Conservation (phyloP, 2,113 vertebrate genomes). For the Nettapus auritus region DNA sequence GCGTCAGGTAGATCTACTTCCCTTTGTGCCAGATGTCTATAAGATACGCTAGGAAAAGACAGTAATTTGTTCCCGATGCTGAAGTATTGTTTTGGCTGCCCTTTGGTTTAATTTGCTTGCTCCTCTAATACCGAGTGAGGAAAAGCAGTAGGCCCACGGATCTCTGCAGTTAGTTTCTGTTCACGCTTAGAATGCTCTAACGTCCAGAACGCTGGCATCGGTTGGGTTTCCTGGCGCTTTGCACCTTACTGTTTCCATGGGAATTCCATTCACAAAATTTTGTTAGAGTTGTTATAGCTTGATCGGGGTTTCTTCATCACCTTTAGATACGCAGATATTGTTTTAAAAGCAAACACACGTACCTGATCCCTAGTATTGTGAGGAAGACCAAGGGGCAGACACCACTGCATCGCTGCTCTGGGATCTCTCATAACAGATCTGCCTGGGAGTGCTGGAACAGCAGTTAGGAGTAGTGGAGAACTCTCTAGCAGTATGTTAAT, state of each 20-base stretch:
- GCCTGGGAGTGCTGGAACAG: conserved; percentile 15
- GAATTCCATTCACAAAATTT: conserved; percentile 61
- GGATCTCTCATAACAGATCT: neutral
- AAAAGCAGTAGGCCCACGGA: neutral
- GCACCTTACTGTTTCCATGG: conserved; percentile 34
- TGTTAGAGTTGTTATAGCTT: neutral
- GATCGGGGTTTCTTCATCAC: neutral
- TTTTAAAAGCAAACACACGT: neutral
- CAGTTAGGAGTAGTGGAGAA: conserved; percentile 57
- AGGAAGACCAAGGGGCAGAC: neutral
- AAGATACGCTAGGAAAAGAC: neutral
- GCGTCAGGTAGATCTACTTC: conserved; percentile 40
- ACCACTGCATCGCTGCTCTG: neutral
- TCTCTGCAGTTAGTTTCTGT: neutral
- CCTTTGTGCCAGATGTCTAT: neutral
- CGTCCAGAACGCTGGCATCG: neutral
- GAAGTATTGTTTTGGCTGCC: neutral
- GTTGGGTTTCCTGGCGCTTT: conserved; percentile 11
- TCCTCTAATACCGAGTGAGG: neutral
- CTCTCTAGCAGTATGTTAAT: conserved; percentile 56
- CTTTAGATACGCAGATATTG: neutral
- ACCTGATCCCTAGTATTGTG: neutral
- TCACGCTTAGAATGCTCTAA: neutral
- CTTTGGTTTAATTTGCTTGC: neutral
- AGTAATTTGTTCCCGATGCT: conserved; percentile 29